These are phyloP conservation scores for Pelvicachromis taeniatus DNA, from an alignment of 2,113 vertebrate species.

Conservation along the genomic window DNA sequence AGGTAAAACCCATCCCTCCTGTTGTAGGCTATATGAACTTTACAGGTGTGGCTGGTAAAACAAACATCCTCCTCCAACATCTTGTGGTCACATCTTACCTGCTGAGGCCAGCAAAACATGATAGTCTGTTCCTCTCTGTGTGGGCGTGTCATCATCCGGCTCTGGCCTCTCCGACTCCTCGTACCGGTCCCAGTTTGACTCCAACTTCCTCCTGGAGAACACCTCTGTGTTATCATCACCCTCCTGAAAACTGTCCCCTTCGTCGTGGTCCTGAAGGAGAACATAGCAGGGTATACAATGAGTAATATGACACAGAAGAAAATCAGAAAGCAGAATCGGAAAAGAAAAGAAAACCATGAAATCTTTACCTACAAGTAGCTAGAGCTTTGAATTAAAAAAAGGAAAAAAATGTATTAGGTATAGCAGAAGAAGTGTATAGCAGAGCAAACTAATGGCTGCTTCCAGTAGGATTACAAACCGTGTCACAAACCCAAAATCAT, in stretches of 20 bases:
- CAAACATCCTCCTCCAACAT: not conserved
- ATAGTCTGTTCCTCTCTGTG: slow-evolving; percentile 86
- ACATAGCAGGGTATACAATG: not conserved
- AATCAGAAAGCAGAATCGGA: not conserved
- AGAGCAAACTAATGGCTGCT: not conserved
- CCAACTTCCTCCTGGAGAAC: slow-evolving; percentile 86
- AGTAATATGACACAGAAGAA: not conserved
- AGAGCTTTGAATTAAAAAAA: no score
- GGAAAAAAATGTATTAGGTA: no score
- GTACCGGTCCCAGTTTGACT: slow-evolving; percentile 91
- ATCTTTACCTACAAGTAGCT: not conserved
- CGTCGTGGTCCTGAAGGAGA: slow-evolving; percentile 56
- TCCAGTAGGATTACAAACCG: not conserved
- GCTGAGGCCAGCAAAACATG: slow-evolving; percentile 80
- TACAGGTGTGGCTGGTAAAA: not conserved
- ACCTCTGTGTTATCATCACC: slow-evolving; percentile 66
- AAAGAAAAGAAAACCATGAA: not conserved
- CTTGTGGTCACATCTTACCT: slow-evolving; percentile 69
- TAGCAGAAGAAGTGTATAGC: no score
- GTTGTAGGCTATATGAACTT: not conserved
- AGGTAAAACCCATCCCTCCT: not conserved
- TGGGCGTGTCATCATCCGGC: slow-evolving; percentile 62
- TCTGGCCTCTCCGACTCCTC: slow-evolving; percentile 75
- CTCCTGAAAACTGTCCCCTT: slow-evolving; percentile 52
- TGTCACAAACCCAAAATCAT: not conserved